Evolutionary conservation across 1,140 invertebrate species (phyloP).

Genomic region (Coenobita brevimanus): DNA sequence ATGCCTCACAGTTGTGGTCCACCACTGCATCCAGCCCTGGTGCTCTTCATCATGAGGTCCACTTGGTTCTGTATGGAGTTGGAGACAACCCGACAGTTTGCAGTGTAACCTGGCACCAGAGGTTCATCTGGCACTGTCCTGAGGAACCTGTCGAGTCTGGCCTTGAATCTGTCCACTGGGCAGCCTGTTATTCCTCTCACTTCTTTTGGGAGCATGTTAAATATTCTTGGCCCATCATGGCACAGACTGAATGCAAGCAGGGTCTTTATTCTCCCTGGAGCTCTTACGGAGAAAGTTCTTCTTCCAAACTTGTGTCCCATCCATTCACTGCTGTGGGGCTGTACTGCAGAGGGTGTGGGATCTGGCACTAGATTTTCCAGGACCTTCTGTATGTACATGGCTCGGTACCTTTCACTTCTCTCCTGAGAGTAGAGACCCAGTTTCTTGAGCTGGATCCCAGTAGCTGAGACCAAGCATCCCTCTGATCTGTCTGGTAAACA

Average conservation of each 20-base stretch:
- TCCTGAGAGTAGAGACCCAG: background rate
- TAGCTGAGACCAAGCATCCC: background rate
- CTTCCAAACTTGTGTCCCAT: background rate
- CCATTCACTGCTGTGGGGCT: background rate
- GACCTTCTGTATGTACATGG: slow-evolving; percentile 2
- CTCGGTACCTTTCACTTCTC: background rate
- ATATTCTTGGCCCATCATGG: too few species aligned
- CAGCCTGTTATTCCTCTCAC: background rate
- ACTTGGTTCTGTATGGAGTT: too few species aligned
- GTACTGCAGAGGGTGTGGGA: background rate
- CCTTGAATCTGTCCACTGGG: background rate
- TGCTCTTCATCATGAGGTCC: too few species aligned
- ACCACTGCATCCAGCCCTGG: too few species aligned
- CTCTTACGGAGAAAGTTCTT: background rate
- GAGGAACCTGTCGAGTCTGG: background rate
- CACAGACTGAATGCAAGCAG: background rate
- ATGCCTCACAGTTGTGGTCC: too few species aligned
- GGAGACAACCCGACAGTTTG: too few species aligned
- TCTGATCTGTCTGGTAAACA: background rate
- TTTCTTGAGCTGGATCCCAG: background rate
- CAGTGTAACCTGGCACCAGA: too few species aligned
- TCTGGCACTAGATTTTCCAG: background rate
- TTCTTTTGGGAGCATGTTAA: too few species aligned
- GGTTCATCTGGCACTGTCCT: background rate
- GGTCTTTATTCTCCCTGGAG: background rate